These are phyloP conservation scores for Entomobrya proxima DNA, from an alignment of 2,888 invertebrate genomes.

Conservation along the genomic window DNA sequence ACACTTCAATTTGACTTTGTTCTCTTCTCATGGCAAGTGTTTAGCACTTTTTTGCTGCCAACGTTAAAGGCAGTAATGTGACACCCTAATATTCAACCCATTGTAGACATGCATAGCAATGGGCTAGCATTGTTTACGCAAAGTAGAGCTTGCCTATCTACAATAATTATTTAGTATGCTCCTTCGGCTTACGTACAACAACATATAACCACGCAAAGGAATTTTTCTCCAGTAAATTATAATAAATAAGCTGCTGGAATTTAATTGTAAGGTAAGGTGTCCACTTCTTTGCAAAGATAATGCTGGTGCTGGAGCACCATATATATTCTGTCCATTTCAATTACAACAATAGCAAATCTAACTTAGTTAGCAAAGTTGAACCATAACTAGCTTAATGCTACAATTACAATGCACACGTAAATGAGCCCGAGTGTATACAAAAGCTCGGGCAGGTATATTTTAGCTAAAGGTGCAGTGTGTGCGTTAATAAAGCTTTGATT, in stretches of 20 bases:
- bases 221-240: slow-evolving; percentile 22
- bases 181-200: not conserved
- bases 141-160: no score
- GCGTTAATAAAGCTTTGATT: no score
- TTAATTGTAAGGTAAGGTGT: not conserved
- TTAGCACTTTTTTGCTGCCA: no score
- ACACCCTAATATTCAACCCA: no score
- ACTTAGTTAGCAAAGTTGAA: not conserved
- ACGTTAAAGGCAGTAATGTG: no score
- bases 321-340: not conserved
- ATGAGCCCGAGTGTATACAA: no score
- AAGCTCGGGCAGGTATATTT: no score
- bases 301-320: not conserved
- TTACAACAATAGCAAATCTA: not conserved
- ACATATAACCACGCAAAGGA: not conserved
- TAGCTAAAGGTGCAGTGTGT: no score
- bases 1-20: not conserved
- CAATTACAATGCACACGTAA: no score
- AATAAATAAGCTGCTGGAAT: not conserved
- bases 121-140: no score
- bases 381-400: not conserved
- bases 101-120: no score
- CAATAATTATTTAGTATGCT: no score
- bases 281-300: not conserved
- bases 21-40: not conserved